Evolutionary conservation across 2,797 vertebrate species (phyloP).

Genomic region (Peromyscus melanophrys): DNA sequence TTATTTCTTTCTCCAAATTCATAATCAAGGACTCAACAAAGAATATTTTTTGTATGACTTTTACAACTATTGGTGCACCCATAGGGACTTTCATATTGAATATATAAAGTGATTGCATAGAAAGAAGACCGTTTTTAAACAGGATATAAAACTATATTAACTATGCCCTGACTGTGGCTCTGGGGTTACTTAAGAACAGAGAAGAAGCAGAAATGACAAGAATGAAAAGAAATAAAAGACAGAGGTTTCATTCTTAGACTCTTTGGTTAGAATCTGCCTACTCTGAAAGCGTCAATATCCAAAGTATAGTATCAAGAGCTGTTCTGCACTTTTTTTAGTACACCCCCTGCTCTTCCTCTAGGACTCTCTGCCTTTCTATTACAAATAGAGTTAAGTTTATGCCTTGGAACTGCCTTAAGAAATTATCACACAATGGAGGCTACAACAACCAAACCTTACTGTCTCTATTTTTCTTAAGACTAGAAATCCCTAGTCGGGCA

Average conservation of each 20-base stretch:
- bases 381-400: background rate
- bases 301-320: background rate
- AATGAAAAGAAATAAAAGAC: background rate
- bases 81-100: background rate
- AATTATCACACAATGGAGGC: background rate
- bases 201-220: background rate
- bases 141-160: background rate
- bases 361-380: background rate
- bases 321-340: fast-evolving
- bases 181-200: background rate
- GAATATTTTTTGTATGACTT: background rate
- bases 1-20: background rate
- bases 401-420: background rate
- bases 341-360: background rate
- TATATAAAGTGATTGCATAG: background rate
- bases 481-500: background rate
- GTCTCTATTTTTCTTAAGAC: background rate
- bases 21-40: background rate
- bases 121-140: background rate
- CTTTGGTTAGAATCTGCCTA: background rate
- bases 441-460: background rate
- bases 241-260: background rate
- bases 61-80: background rate
- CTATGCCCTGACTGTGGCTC: fast-evolving
- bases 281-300: background rate